Percentiles rank a stretch among this genome's conserved stretches.
These are phyloP conservation scores for Dolichotis patagonum DNA, from an alignment of 2,113 vertebrate genomes.

Conservation along the genomic window DNA sequence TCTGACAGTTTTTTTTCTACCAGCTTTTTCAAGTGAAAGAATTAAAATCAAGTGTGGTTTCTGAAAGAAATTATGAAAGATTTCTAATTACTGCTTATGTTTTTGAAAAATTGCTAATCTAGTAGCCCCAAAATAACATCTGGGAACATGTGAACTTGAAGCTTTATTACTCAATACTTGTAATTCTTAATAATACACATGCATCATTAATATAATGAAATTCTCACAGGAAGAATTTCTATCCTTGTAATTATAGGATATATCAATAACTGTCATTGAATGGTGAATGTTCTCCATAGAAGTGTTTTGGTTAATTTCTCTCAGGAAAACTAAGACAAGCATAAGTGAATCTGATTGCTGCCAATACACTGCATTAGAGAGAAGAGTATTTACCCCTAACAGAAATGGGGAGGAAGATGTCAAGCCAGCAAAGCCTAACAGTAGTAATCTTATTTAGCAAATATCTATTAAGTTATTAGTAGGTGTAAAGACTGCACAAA, in stretches of 20 bases:
- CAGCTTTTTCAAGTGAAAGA: conserved; percentile 77
- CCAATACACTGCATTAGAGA: neutral
- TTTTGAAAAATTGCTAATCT: conserved; percentile 81
- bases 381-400: neutral
- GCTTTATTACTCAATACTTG: conserved; percentile 66
- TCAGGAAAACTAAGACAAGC: conserved; percentile 30
- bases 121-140: conserved; percentile 61
- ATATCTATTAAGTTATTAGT: conserved; percentile 47
- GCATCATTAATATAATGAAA: conserved; percentile 72
- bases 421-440: neutral
- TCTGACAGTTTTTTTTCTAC: conserved; percentile 67
- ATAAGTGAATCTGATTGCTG: conserved; percentile 48
- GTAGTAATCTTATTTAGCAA: conserved; percentile 19
- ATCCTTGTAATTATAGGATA: conserved; percentile 66
- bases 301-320: conserved; percentile 57
- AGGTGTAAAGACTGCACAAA: neutral
- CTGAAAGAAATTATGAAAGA: conserved; percentile 77
- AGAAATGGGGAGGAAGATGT: neutral
- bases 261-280: conserved; percentile 70
- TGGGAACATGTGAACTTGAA: conserved; percentile 71
- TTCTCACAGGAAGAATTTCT: conserved; percentile 41
- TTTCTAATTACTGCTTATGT: conserved; percentile 80
- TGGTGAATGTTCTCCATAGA: conserved; percentile 52
- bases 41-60: conserved; percentile 78
- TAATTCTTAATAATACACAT: conserved; percentile 76